A percentile compares a stretch with the other conserved stretches of the same genome.
phyloP scores from a whole-genome alignment of 1,140 invertebrate genomes.

The Maniola jurtina region DNA sequence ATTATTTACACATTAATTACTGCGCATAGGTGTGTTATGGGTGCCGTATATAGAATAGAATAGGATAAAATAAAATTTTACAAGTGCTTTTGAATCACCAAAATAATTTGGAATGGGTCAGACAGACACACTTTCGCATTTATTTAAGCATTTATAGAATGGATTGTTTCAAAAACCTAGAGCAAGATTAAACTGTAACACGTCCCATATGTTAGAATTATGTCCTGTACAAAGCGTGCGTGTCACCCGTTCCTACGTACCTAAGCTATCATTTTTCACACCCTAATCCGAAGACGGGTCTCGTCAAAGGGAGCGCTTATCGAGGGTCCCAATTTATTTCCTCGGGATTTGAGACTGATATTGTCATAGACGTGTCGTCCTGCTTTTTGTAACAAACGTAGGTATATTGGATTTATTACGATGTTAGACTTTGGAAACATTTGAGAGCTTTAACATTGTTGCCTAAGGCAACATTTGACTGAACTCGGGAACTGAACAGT shows the following conservation, averaged over 20 bases:
- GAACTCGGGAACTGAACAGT: too few species aligned
- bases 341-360: slow-evolving; percentile 60
- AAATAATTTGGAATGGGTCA: too few species aligned
- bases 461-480: too few species aligned
- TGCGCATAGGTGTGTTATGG: too few species aligned
- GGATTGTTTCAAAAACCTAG: neutral
- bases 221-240: slow-evolving; percentile 46
- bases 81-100: too few species aligned
- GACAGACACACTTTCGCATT: too few species aligned
- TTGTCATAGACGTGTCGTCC: slow-evolving; percentile 60
- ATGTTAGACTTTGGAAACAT: slow-evolving; percentile 14
- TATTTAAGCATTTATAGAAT: too few species aligned
- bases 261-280: slow-evolving; percentile 75
- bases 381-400: slow-evolving; percentile 29
- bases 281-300: slow-evolving; percentile 69
- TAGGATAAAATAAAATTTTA: too few species aligned
- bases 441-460: neutral
- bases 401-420: slow-evolving; percentile 29
- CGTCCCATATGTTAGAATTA: slow-evolving; percentile 16
- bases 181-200: slow-evolving; percentile 15
- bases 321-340: slow-evolving; percentile 71
- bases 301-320: slow-evolving; percentile 76
- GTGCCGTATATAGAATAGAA: too few species aligned
- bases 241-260: slow-evolving; percentile 40
- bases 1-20: too few species aligned